These are phyloP conservation scores for Hydrocynus forskahlii DNA, from an alignment of 2,797 vertebrate genomes.

Conservation along the genomic window DNA sequence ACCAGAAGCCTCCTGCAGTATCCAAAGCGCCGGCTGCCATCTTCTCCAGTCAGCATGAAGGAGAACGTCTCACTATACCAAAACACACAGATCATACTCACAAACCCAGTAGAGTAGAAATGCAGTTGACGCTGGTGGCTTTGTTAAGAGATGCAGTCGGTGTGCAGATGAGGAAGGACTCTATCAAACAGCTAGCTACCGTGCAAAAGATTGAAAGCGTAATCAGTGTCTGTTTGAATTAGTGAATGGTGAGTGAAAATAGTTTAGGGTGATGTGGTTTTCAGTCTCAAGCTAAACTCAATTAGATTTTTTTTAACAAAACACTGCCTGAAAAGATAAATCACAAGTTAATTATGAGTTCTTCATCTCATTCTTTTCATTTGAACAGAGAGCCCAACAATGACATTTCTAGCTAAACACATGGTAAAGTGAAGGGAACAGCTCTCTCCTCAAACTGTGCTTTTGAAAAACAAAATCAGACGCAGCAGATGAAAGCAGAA, in stretches of 20 bases:
- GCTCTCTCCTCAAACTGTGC: constrained; percentile 3
- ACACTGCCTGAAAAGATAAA: background rate
- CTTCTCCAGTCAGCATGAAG: constrained; percentile 98
- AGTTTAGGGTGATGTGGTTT: background rate
- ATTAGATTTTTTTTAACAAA: background rate
- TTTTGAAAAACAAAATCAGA: background rate
- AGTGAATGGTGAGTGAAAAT: background rate
- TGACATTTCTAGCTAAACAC: constrained; percentile 4
- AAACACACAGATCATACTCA: constrained; percentile 55
- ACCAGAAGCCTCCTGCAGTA: constrained; percentile 98
- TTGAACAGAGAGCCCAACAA: background rate
- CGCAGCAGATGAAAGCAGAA: background rate
- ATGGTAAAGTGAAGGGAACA: background rate
- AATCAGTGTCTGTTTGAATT: no score
- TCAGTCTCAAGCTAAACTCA: background rate
- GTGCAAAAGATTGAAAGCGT: background rate
- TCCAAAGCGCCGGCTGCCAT: constrained; percentile 95
- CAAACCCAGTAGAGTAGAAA: constrained; percentile 21
- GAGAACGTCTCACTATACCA: constrained; percentile 97
- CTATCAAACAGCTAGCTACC: background rate
- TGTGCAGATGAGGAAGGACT: constrained; percentile 34
- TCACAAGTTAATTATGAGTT: background rate
- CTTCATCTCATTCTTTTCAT: background rate
- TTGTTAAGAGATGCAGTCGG: constrained; percentile 11
- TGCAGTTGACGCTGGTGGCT: constrained; percentile 13